Base-by-base conservation (phyloP, 2,797 vertebrate species). In the Tragelaphus oryx region DNA sequence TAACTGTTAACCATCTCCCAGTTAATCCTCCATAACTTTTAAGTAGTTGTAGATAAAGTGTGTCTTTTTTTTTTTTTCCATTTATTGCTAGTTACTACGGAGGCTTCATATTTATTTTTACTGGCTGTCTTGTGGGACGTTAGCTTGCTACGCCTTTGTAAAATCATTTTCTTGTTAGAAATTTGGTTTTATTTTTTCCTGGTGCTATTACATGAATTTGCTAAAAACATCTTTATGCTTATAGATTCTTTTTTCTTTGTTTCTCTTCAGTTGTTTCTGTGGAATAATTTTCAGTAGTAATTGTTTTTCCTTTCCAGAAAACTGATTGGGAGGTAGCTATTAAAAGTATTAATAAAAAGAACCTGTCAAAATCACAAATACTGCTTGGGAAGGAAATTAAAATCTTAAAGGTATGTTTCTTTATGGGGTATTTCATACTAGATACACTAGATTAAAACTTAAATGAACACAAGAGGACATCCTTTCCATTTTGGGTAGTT, bases 321-420 rank as follows among this genome's bases (percentile, higher is more conserved):
- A 99, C 99, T 0, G 99, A 99, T 95, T 99, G 99, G 99, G 99
- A 99, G 97, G 99, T 99, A 97, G 99, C 99, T 96, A 99, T 99
- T 98, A 99, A 99, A 98, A 99, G 99, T 98, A 99, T 99, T 97
- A 99, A 99, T 98, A 99, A 99, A 98, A 99, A 99, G 98, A 99
- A 99, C 98, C 98, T 99, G 97, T 99, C 99, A 46, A 99, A 99
- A 98, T 99, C 99, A 96, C 99, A 99, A 98, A 99, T 99, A 98
- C 98, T 99, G 57, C 99, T 99, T 97, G 99, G 99, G 97, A 99
- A 97, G 89, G 97, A 97, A 95, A 97, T 97, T 94, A 97, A 97
- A 95, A 97, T 97, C 62, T 97, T 97, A 96, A 97, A 97, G 18
- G 33, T 95, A 98, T 86, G 96, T 95, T 86, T 48, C 28, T 71